Evolutionary conservation across 2,888 invertebrate genomes (phyloP), one percentile per base, ranked within the genome.

Genomic region (Cosmorhoe ocellata): DNA sequence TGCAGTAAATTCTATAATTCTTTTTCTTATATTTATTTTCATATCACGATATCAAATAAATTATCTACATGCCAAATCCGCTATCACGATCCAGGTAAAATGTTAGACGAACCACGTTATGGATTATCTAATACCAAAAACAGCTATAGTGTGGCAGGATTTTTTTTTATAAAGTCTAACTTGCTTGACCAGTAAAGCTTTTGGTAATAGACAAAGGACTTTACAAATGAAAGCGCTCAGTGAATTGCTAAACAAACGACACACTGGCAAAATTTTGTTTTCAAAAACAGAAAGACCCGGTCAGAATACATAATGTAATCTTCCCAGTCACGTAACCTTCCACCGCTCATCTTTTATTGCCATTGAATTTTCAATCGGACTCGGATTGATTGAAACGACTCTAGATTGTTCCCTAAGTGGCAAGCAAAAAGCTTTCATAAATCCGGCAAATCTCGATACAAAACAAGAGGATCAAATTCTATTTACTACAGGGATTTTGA

Each of bases 371-470:
- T 83, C 84, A 86, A 86, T 81, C 72, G 79, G 74, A 75, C 79
- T 74, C 73, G 82, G 86, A 88, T 87, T 88, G 87, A 89, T 88
- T 81, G 84, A 79, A 84, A 78, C 78, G 81, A 76, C 72, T 74
- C 72, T 69, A 77, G 75, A 83, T 83, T 81, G 87, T 81, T 79
- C 82, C 79, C 81, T 81, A 84, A 87, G 81, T 79, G 81, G 82
- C 74, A 78, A 77, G 73, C 56, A 80, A 80, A 82, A 79, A 80
- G 73, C 79, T 79, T 78, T 75, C 76, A 79, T 80, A 83, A 84
- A 82, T 79, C 79, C 76, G 72, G 65, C 70, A 78, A 78, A 76
- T 74, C 78, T 77, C 74, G 69, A 79, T 79, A 81, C 78, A 80
- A 78, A 78, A 81, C 75, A 80, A 80, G 67, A 63, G 71, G 71